Conservation (phyloP, 2,888 invertebrate species). For the Idaea straminata region DNA sequence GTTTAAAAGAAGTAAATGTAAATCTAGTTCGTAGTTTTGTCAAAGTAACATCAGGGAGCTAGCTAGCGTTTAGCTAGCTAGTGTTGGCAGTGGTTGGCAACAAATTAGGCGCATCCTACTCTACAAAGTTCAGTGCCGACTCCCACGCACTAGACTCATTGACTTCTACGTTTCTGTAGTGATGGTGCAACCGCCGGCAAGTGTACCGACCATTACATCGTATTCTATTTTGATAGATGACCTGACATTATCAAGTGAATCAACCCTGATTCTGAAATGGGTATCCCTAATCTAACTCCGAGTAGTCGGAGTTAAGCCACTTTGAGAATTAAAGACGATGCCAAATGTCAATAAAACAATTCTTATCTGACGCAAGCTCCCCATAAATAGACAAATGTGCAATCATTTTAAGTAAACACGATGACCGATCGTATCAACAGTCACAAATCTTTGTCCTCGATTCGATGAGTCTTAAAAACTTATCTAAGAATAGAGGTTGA, state of each 20-base stretch:
- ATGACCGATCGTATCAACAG: slow-evolving; percentile 33
- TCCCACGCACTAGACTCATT: slow-evolving; percentile 59
- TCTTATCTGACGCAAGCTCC: slow-evolving; percentile 13
- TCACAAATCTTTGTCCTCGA: slow-evolving; percentile 52
- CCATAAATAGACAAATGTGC: slow-evolving; percentile 16
- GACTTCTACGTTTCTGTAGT: slow-evolving; percentile 48
- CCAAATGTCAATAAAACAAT: background rate
- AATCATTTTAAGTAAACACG: slow-evolving; percentile 43
- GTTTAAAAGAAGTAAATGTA: background rate
- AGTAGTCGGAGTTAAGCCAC: slow-evolving; percentile 9
- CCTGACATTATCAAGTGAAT: slow-evolving; percentile 31
- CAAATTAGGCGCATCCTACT: slow-evolving; percentile 71
- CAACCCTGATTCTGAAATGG: background rate
- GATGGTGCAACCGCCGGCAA: slow-evolving; percentile 48
- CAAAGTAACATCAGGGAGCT: background rate
- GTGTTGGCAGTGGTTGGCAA: slow-evolving; percentile 39
- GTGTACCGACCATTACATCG: slow-evolving; percentile 36
- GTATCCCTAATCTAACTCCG: slow-evolving; percentile 21
- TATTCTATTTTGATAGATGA: slow-evolving; percentile 57
- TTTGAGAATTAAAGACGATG: slow-evolving; percentile 6
- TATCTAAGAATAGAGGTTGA: slow-evolving; percentile 56
- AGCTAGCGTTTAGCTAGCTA: background rate
- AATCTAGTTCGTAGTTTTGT: background rate
- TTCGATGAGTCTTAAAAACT: slow-evolving; percentile 39
- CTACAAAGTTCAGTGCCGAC: slow-evolving; percentile 68